phyloP scores from a whole-genome alignment of 2,888 invertebrate species.

The Acanthosepion esculentum region DNA sequence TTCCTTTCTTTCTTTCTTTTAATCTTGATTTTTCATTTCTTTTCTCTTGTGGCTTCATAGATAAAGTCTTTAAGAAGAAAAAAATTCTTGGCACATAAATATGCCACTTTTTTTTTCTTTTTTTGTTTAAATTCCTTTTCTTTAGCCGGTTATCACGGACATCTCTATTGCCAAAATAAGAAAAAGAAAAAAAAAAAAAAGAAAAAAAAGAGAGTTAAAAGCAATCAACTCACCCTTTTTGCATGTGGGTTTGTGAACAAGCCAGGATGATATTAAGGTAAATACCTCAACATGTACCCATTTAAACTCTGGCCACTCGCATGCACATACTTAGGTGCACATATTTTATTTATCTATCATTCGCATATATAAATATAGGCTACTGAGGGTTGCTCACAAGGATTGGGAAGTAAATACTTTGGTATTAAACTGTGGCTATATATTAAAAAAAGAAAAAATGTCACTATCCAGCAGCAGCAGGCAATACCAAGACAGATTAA shows the following conservation, averaged over 20 bases:
- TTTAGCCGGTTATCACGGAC: not conserved
- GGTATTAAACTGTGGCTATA: too few relatives aligned
- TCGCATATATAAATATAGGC: not conserved
- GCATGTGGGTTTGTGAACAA: not conserved
- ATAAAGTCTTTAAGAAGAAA: not conserved
- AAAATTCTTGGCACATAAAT: not conserved
- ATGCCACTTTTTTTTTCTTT: not conserved
- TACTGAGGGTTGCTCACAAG: not conserved
- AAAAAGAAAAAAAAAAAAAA: too few relatives aligned
- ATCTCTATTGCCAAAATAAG: not conserved
- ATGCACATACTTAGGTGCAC: not conserved
- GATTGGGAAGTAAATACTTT: not conserved
- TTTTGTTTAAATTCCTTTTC: not conserved
- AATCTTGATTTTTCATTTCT: not conserved
- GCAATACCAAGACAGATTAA: too few relatives aligned
- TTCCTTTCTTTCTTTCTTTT: not conserved
- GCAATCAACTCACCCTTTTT: too few relatives aligned
- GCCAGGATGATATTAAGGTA: not conserved
- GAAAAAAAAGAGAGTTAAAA: too few relatives aligned
- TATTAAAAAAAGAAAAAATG: too few relatives aligned
- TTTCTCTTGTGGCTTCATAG: constrained; percentile 25
- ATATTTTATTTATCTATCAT: too few relatives aligned
- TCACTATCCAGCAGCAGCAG: too few relatives aligned
- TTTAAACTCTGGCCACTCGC: not conserved
- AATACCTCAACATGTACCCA: constrained; percentile 17